These are phyloP conservation scores for Argyresthia goedartella DNA, from an alignment of 2,888 invertebrate species.

Conservation along the genomic window DNA sequence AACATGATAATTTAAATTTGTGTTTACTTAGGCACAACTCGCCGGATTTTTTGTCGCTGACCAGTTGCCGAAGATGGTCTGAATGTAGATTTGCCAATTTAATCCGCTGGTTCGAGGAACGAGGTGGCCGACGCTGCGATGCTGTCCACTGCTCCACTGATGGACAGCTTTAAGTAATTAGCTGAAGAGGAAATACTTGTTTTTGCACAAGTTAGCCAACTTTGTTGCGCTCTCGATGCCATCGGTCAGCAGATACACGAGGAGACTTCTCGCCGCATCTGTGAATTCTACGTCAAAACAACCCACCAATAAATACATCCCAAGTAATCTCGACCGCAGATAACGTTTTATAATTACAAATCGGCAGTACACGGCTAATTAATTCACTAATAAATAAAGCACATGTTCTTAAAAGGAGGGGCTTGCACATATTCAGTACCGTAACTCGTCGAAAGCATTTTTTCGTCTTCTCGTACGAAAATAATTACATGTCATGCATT, in stretches of 20 bases:
- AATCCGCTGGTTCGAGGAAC: slow-evolving; percentile 46
- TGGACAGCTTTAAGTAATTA: slow-evolving; percentile 37
- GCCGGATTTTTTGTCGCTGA: slow-evolving; percentile 44
- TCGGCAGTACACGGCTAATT: not conserved
- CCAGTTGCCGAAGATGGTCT: slow-evolving; percentile 46
- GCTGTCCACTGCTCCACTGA: slow-evolving; percentile 29
- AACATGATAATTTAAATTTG: slow-evolving; percentile 68
- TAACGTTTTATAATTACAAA: not conserved
- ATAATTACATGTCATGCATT: slow-evolving; percentile 63
- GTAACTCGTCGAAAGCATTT: slow-evolving; percentile 35
- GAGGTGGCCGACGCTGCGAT: slow-evolving; percentile 26
- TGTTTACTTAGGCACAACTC: slow-evolving; percentile 49
- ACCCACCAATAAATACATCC: not conserved
- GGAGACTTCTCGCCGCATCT: not conserved
- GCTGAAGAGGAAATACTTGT: slow-evolving; percentile 23
- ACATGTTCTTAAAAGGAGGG: slow-evolving; percentile 9
- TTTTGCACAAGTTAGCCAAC: slow-evolving; percentile 3
- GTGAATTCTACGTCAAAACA: not conserved
- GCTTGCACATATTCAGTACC: slow-evolving; percentile 26
- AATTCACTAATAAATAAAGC: slow-evolving; percentile 7
- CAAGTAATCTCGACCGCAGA: not conserved
- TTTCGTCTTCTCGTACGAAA: slow-evolving; percentile 39
- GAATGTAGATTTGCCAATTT: slow-evolving; percentile 59
- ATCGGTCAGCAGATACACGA: not conserved
- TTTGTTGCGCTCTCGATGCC: not conserved